Base-by-base conservation (phyloP, 2,113 vertebrate species). In the Eulemur macaco region DNA sequence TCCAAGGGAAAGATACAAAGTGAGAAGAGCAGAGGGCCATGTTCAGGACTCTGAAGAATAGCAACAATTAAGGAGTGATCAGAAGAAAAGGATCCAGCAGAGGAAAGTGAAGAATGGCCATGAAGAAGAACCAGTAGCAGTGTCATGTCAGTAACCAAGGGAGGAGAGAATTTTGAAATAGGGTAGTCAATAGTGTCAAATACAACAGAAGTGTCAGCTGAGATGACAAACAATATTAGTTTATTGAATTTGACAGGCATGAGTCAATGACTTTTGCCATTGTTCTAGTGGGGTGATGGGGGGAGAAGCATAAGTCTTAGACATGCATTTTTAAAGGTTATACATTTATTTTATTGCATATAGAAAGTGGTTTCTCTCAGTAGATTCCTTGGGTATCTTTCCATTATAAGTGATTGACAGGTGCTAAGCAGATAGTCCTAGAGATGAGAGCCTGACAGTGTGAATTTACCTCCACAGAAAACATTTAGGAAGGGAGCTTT, bases 401-500 rank as follows among this genome's bases (percentile, higher is more conserved):
- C 86, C 37, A 80, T 76, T 95, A 58, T 52, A 94, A 89, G 12
- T 95, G 81, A 95, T 27, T 73, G 86, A 66, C 81, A 87, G 63
- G n/a, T 31, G 6, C 21, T 76, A 93, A 91, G 84, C 39, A 92
- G 86, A 60, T n/a, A 91, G 63, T 89, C 81, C 45, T 0, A 20
- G 23, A 47, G 34, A 78, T 80, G 66, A 91, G 6, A 95, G 60
- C 15, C 76, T 1, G 0, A 45, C 27, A 66, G n/a, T 95, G 68
- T 82, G 27, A 29, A 82, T 17, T 96, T 83, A 60, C 60, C 34
- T 69, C 37, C 29, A 92, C 63, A 87, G 54, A 92, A 96, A 98
- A 87, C 82, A 92, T 96, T 98, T 95, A 96, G 86, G 77, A 96
- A 97, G 90, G 76, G 58, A 98, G 95, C 63, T 97, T 97, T 98